Conservation (phyloP, 2,113 vertebrate genomes). For the Phylloscopus trochiloides region DNA sequence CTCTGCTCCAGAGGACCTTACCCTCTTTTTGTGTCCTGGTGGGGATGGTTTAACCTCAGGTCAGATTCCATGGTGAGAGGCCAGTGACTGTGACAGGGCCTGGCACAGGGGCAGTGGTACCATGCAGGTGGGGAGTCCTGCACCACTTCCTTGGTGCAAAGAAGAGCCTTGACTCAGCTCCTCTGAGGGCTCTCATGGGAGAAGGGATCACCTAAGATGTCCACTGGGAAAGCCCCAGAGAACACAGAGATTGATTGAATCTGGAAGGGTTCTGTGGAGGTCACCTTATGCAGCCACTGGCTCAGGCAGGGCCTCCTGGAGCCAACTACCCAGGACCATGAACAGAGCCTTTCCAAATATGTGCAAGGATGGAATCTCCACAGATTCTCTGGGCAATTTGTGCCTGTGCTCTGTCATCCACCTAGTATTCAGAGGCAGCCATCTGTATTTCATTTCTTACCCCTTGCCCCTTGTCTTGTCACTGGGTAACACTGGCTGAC, state of each 20-base stretch:
- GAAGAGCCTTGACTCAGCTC: neutral
- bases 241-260: neutral
- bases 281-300: neutral
- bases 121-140: neutral
- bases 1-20: neutral
- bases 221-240: neutral
- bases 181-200: neutral
- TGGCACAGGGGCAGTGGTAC: no score
- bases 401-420: neutral
- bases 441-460: neutral
- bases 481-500: neutral
- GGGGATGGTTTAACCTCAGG: neutral
- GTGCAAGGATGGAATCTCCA: neutral
- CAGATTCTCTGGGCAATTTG: neutral
- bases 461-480: neutral
- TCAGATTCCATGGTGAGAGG: neutral
- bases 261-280: neutral
- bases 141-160: neutral
- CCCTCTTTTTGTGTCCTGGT: neutral
- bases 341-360: neutral
- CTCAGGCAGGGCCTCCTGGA: neutral
- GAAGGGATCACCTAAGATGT: accelerated
- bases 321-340: accelerated
- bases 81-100: neutral
- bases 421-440: neutral